phyloP scores from a whole-genome alignment of 2,797 vertebrate genomes.

The Centroberyx gerrardi region DNA sequence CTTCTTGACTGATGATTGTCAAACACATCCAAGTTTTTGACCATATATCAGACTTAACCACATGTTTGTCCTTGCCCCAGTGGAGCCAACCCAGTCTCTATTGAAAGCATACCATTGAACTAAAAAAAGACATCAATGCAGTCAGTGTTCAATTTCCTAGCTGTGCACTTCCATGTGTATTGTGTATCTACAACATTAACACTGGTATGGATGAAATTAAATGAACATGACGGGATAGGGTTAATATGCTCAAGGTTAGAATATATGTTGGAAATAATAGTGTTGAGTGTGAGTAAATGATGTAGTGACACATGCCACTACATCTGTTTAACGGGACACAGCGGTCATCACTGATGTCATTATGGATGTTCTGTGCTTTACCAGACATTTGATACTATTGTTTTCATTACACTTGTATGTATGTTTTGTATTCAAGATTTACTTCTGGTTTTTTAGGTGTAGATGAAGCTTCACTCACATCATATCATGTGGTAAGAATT shows the following conservation, averaged over 20 bases:
- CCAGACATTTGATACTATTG: too few species aligned
- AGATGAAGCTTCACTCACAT: too few species aligned
- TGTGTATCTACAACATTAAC: neutral
- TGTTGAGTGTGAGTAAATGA: too few species aligned
- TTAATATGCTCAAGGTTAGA: too few species aligned
- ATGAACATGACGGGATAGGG: neutral
- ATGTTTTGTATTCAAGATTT: too few species aligned
- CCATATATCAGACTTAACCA: conserved; percentile 20
- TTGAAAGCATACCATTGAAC: conserved; percentile 31
- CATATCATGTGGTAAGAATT: too few species aligned
- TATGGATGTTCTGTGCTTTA: too few species aligned
- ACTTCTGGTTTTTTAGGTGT: too few species aligned
- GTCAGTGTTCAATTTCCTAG: neutral
- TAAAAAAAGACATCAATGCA: conserved; percentile 10
- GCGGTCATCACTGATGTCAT: too few species aligned
- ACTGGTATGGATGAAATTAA: neutral
- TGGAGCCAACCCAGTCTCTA: neutral
- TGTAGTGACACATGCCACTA: too few species aligned
- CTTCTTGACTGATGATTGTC: conserved; percentile 42
- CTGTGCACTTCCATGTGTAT: neutral
- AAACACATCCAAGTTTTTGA: conserved; percentile 31
- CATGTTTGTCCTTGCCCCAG: conserved; percentile 17
- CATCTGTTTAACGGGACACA: too few species aligned
- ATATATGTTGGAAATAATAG: neutral
- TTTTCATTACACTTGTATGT: too few species aligned